phyloP scores from a whole-genome alignment of 2,797 vertebrate genomes.

The Bryconaethiops microstoma region DNA sequence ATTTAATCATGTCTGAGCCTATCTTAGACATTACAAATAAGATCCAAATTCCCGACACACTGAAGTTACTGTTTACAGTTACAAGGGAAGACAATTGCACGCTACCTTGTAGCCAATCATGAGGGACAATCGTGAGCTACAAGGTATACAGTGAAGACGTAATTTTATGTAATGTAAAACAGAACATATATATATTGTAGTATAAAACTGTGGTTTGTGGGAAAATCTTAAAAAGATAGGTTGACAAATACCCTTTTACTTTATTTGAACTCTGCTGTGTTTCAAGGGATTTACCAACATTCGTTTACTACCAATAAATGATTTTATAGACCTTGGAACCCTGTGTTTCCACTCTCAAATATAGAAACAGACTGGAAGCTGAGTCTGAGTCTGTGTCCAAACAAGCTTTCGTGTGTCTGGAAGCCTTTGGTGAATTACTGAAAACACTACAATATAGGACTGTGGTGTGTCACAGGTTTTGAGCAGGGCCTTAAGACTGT shows the following conservation, averaged over 20 bases:
- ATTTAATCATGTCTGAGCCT: too few species aligned
- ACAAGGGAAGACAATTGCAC: not conserved
- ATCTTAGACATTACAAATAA: constrained; percentile 4
- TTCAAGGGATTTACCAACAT: constrained; percentile 2
- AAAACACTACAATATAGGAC: not conserved
- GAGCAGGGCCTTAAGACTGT: not conserved
- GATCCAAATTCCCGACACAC: not conserved
- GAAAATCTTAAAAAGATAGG: not conserved
- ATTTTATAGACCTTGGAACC: constrained; percentile 1
- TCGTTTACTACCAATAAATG: constrained; percentile 5
- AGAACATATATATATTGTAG: not conserved
- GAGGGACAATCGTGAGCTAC: not conserved
- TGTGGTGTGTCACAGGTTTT: not conserved
- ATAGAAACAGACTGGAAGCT: constrained; percentile 3
- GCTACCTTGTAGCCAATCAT: too few species aligned
- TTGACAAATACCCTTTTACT: not conserved
- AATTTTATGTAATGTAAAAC: not conserved
- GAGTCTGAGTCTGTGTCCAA: not conserved
- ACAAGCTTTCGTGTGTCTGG: not conserved
- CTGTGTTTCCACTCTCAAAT: constrained; percentile 3
- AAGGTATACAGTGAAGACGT: too few species aligned
- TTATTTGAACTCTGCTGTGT: not conserved
- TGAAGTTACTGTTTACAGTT: constrained; percentile 1
- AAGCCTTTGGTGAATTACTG: not conserved
- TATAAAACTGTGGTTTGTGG: not conserved